Conservation (phyloP, 2,113 vertebrate species). For the Pelecanoides urinatrix region DNA sequence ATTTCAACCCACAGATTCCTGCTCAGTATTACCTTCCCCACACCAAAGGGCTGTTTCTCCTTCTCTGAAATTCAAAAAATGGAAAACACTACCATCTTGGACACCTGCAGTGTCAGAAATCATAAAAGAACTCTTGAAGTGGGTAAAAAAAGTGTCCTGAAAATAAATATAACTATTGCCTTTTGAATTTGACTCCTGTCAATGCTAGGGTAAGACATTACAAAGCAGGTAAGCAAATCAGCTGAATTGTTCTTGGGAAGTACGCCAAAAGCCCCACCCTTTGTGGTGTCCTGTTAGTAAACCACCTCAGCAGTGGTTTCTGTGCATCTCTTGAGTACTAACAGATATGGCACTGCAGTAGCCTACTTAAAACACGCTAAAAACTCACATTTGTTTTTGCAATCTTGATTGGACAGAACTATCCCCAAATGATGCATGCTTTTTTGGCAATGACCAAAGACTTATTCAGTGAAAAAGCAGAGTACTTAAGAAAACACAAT, state of each 20-base stretch:
- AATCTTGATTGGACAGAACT: neutral
- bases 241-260: neutral
- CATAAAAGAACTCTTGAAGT: neutral
- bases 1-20: neutral
- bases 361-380: neutral
- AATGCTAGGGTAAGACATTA: neutral
- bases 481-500: neutral
- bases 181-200: neutral
- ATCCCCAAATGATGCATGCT: neutral
- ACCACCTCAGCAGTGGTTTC: neutral
- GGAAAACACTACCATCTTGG: no score
- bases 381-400: neutral
- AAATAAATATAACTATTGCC: neutral
- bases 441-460: neutral
- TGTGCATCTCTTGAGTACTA: neutral
- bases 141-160: no score
- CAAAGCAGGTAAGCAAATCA: neutral
- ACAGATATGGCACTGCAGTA: neutral
- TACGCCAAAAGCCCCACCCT: neutral
- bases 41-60: neutral
- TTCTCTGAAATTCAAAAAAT: neutral
- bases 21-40: neutral
- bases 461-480: neutral
- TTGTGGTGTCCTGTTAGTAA: no score
- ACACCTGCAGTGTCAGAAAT: neutral